Evolutionary conservation across 2,113 vertebrate species (phyloP).

Genomic region (Typhlomys cinereus): DNA sequence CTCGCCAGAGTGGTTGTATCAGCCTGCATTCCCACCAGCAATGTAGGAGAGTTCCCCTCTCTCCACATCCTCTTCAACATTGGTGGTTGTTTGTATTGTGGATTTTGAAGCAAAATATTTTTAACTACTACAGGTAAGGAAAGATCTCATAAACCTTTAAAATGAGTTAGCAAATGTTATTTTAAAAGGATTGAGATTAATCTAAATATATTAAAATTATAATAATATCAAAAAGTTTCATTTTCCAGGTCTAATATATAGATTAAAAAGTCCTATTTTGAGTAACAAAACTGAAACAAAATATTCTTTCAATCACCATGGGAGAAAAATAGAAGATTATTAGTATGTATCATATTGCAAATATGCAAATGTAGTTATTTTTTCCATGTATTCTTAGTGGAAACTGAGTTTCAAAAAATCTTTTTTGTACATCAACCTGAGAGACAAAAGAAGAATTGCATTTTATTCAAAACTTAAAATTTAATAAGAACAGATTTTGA

Average conservation of each 20-base stretch:
- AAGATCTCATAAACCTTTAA: neutral
- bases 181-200: neutral
- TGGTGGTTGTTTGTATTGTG: too few relatives aligned
- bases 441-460: conserved; percentile 5
- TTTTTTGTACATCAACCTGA: neutral
- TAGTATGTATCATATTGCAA: neutral
- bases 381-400: neutral
- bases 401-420: neutral
- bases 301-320: neutral
- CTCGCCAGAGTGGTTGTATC: too few relatives aligned
- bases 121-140: neutral
- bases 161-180: neutral
- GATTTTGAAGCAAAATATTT: too few relatives aligned
- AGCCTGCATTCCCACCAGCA: too few relatives aligned
- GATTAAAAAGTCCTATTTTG: neutral
- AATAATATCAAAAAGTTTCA: neutral
- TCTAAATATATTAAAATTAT: neutral
- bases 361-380: neutral
- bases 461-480: conserved; percentile 8
- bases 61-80: too few relatives aligned
- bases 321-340: neutral
- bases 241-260: neutral
- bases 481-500: neutral
- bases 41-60: too few relatives aligned
- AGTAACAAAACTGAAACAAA: neutral